Base-by-base conservation (phyloP, 2,797 vertebrate genomes). In the Liparis tanakae region DNA sequence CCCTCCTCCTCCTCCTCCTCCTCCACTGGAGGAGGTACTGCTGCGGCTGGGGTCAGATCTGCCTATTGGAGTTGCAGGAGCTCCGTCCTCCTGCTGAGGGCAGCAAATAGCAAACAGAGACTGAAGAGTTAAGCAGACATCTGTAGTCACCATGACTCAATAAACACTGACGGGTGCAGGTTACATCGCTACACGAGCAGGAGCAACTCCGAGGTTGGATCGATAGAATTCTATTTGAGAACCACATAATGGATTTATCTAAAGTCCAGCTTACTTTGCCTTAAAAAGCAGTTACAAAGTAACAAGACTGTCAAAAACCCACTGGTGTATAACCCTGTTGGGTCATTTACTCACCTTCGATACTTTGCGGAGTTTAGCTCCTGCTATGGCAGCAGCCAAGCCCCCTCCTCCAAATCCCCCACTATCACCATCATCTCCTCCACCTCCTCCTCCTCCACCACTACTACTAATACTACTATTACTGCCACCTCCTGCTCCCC, bases 341-440 rank as follows among this genome's bases (percentile, higher is more conserved):
- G 25, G 7, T 25, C 54, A 18, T 12, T 14, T n/a, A 39, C 91
- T 94, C 75, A 97, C 97, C 95, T 95, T 97, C 76, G 93, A 87
- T 4, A 94, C 90, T 93, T 95, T 97, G 67, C 95, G 95, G 58
- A 98, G 96, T 91, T 96, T 97, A 13, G 97, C 96, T 53, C 92
- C 95, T 0, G 96, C 96, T 4, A 98, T 80, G 20, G 97, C 97
- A 12, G 96, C 95, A 0, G 96, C 96, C 59, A 98, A 89, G 4
- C 95, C 96, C 0, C 94, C 85, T 4, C 79, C 93, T 1, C 90
- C 92, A 9, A 76, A 74, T 0, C 84, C 91, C 0, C 83, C 86
- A 0, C 84, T 90, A 7, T 85, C 90, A 0, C 63, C 72, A 2
- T 76, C 85, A 2, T 77, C 89, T 7, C 83, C 82, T 20, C 78